These are phyloP conservation scores for Hydrotaea diabolus DNA, from an alignment of 2,888 invertebrate genomes.

Conservation along the genomic window DNA sequence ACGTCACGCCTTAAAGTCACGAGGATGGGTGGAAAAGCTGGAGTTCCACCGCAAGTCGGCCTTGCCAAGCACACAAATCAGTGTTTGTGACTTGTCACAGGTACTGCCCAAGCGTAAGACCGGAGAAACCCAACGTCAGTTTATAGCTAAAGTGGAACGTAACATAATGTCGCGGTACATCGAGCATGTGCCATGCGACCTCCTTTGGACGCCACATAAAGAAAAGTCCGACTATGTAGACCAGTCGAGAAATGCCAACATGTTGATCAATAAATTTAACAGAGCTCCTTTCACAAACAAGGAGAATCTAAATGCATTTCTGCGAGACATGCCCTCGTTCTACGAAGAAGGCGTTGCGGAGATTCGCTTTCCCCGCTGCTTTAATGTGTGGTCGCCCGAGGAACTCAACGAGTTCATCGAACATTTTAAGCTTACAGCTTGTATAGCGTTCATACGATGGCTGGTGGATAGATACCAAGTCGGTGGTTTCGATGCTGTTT, in stretches of 20 bases:
- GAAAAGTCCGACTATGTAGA: constrained; percentile 84
- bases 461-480: constrained; percentile 84
- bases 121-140: constrained; percentile 82
- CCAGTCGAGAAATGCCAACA: constrained; percentile 82
- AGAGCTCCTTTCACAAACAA: constrained; percentile 95
- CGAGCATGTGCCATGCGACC: constrained; percentile 90
- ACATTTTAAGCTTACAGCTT: constrained; percentile 94
- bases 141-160: constrained; percentile 85
- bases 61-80: constrained; percentile 74
- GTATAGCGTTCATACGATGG: constrained; percentile 91
- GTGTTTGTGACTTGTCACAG: constrained; percentile 79
- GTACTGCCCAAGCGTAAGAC: constrained; percentile 78
- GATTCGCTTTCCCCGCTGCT: constrained; percentile 93
- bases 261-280: constrained; percentile 90
- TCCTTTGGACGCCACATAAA: constrained; percentile 93
- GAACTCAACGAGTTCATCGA: constrained; percentile 92
- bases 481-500: constrained; percentile 83
- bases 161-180: constrained; percentile 89
- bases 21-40: constrained; percentile 85
- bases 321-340: constrained; percentile 93
- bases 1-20: constrained; percentile 85
- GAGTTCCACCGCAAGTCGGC: constrained; percentile 78
- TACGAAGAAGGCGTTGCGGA: constrained; percentile 90
- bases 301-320: constrained; percentile 90
- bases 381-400: constrained; percentile 90